A percentile compares a stretch with the other conserved stretches of the same genome.
These are phyloP conservation scores for Araneus ventricosus DNA, from an alignment of 1,140 invertebrate genomes.

Conservation along the genomic window DNA sequence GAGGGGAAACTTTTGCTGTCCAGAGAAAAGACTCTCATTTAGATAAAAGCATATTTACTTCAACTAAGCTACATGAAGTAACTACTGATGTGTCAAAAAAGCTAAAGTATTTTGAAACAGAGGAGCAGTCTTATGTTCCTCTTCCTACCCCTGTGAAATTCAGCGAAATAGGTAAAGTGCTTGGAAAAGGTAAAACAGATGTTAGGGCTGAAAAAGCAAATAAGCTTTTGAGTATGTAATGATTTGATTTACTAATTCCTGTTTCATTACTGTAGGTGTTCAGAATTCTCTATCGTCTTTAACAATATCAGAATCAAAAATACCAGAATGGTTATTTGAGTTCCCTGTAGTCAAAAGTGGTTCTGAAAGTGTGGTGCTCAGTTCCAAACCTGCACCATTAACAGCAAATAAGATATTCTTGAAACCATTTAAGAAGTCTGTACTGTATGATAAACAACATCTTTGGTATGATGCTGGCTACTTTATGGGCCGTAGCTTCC, in stretches of 20 bases:
- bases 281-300: constrained; percentile 56
- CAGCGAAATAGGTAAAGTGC: constrained; percentile 34
- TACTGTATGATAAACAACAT: constrained; percentile 79
- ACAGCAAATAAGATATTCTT: constrained; percentile 75
- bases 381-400: constrained; percentile 64
- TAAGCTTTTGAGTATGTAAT: not conserved
- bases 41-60: not conserved
- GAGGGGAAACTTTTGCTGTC: not conserved
- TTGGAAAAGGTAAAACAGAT: not conserved
- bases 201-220: not conserved
- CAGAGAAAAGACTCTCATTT: constrained; percentile 11
- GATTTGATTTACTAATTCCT: not conserved
- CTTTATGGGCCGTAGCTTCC: constrained; percentile 85
- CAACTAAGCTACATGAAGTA: not conserved
- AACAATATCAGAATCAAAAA: constrained; percentile 28
- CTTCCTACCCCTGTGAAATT: constrained; percentile 14
- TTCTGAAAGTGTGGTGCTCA: not conserved
- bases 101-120: not conserved
- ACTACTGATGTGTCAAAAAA: constrained; percentile 11
- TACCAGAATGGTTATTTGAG: constrained; percentile 42
- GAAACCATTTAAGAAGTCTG: constrained; percentile 76
- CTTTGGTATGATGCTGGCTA: constrained; percentile 85
- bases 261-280: constrained; percentile 36
- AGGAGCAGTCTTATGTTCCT: not conserved
- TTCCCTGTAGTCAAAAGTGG: constrained; percentile 54